A percentile compares a stretch with the other conserved stretches of the same genome.
Evolutionary conservation across 2,888 invertebrate genomes (phyloP).

Genomic region (Ectemnius continuus): DNA sequence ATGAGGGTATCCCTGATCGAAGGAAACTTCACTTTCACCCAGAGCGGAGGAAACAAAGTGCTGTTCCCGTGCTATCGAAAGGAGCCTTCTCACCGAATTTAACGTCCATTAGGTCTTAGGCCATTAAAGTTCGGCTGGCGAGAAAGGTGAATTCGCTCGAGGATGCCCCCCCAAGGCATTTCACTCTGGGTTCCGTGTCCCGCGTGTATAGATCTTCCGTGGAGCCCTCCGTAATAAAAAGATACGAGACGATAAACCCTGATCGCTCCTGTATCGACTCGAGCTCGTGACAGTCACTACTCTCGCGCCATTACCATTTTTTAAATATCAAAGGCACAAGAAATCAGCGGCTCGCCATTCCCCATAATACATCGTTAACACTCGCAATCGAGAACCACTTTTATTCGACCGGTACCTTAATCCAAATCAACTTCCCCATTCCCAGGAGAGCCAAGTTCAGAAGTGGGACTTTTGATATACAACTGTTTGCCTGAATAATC

Average conservation of each 20-base stretch:
- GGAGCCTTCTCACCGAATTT: slow-evolving; percentile 21
- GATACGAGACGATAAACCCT: slow-evolving; percentile 39
- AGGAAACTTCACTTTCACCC: neutral
- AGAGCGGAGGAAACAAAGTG: neutral
- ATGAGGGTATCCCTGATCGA: neutral
- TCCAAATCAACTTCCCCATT: slow-evolving; percentile 4
- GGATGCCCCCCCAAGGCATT: slow-evolving; percentile 12
- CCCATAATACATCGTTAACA: slow-evolving; percentile 34
- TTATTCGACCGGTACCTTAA: slow-evolving; percentile 29
- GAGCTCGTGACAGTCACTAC: slow-evolving; percentile 23
- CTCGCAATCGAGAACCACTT: slow-evolving; percentile 16
- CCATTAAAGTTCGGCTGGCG: slow-evolving; percentile 28
- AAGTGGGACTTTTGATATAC: too few relatives aligned
- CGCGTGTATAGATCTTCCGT: slow-evolving; percentile 33
- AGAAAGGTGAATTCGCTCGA: slow-evolving; percentile 17
- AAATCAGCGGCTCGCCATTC: slow-evolving; percentile 31
- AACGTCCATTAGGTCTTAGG: slow-evolving; percentile 23
- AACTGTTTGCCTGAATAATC: too few relatives aligned
- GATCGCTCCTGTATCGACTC: slow-evolving; percentile 28
- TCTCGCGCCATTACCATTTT: slow-evolving; percentile 37
- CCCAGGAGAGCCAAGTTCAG: neutral
- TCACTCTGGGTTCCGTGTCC: slow-evolving; percentile 16
- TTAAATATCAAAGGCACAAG: slow-evolving; percentile 34
- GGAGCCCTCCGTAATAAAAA: slow-evolving; percentile 36
- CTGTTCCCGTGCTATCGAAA: neutral